These are phyloP conservation scores for Lasioglossum albipes DNA, from an alignment of 1,140 invertebrate species.

Conservation along the genomic window DNA sequence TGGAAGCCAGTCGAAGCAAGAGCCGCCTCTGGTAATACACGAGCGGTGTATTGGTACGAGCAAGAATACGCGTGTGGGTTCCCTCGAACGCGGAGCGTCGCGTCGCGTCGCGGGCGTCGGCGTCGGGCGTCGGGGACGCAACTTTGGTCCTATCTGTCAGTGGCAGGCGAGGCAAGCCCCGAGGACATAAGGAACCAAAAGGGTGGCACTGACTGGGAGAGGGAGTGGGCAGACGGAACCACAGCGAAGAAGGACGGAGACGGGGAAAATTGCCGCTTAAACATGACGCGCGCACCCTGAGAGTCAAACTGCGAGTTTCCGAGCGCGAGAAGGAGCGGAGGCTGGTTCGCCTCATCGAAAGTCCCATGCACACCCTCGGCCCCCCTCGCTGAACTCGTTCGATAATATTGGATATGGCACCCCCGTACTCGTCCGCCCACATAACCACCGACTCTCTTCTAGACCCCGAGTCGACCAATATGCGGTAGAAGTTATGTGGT, in stretches of 20 bases:
- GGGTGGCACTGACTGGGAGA: slow-evolving; percentile 45
- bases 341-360: slow-evolving; percentile 47
- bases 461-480: slow-evolving; percentile 53
- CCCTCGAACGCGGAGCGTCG: too few relatives aligned
- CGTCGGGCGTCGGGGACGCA: slow-evolving; percentile 44
- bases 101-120: slow-evolving; percentile 12
- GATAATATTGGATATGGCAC: slow-evolving; percentile 66
- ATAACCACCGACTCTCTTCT: slow-evolving; percentile 47
- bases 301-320: slow-evolving; percentile 64
- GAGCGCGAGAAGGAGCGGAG: background rate
- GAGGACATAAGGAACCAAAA: slow-evolving; percentile 57
- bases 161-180: slow-evolving; percentile 53
- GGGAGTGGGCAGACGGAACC: background rate
- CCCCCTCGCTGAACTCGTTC: slow-evolving; percentile 54
- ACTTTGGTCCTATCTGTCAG: slow-evolving; percentile 64
- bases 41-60: slow-evolving; percentile 32
- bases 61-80: slow-evolving; percentile 31
- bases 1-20: background rate
- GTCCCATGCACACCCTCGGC: slow-evolving; percentile 41
- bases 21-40: slow-evolving; percentile 23
- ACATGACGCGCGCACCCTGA: slow-evolving; percentile 63
- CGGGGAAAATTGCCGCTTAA: slow-evolving; percentile 64
- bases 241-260: slow-evolving; percentile 24
- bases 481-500: slow-evolving; percentile 59
- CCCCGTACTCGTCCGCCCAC: slow-evolving; percentile 30